A percentile compares a stretch with the other conserved stretches of the same genome.
phyloP scores from a whole-genome alignment of 2,797 vertebrate species.

The Muscicapa striata region DNA sequence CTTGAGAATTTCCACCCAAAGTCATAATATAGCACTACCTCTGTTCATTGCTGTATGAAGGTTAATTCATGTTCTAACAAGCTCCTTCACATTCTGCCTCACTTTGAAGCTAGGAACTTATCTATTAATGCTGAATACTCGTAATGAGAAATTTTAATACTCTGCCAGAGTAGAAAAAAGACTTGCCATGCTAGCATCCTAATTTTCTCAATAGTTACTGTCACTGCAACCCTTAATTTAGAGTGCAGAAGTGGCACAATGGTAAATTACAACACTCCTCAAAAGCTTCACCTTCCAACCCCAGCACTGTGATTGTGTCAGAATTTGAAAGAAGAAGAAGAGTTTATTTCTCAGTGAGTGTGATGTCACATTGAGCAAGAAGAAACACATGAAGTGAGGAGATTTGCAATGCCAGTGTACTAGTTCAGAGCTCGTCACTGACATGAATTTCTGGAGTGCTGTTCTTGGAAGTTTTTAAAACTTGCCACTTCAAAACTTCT shows the following conservation, averaged over 20 bases:
- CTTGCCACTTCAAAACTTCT: neutral
- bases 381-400: constrained; percentile 3
- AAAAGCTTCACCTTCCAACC: constrained; percentile 24
- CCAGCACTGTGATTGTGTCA: neutral
- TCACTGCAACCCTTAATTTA: constrained; percentile 65
- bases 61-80: constrained; percentile 34
- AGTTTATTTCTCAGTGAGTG: constrained; percentile 48
- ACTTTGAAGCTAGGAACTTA: constrained; percentile 46
- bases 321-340: constrained; percentile 26
- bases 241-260: constrained; percentile 23
- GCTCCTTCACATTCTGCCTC: neutral
- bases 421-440: constrained; percentile 42
- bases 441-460: constrained; percentile 3
- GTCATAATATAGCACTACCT: neutral
- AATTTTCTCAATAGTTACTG: constrained; percentile 40
- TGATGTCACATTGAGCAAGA: constrained; percentile 47
- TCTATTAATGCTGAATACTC: constrained; percentile 35
- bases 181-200: neutral
- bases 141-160: constrained; percentile 41
- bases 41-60: neutral
- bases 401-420: constrained; percentile 36
- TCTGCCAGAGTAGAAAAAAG: neutral
- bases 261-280: neutral
- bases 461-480: constrained; percentile 13
- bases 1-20: constrained; percentile 9